A percentile compares a stretch with the other conserved stretches of the same genome.
Conservation (phyloP, 2,797 vertebrate species). For the Lagorchestes hirsutus region DNA sequence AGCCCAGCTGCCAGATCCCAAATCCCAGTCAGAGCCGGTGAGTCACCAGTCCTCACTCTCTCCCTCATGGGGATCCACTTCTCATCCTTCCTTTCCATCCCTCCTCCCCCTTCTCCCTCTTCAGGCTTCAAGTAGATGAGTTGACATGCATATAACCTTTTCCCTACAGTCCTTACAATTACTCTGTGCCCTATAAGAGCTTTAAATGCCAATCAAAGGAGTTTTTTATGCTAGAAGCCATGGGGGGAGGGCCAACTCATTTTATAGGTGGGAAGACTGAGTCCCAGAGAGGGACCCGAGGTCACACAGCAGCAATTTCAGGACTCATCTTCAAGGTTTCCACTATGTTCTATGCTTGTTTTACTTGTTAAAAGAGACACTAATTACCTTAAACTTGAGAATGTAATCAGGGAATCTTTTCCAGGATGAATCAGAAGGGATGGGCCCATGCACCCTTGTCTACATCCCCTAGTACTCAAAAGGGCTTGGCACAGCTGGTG, state of each 20-base stretch:
- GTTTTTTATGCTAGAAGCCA: background rate
- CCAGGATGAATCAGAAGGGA: background rate
- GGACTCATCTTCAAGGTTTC: background rate
- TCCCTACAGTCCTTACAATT: background rate
- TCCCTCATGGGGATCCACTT: no score
- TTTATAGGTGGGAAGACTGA: background rate
- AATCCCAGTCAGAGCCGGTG: background rate
- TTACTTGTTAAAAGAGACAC: background rate
- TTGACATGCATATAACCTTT: background rate
- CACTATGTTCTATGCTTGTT: background rate
- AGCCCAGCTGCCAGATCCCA: background rate
- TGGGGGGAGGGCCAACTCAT: background rate
- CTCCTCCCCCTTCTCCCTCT: background rate
- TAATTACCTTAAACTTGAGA: background rate
- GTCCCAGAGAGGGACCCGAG: background rate
- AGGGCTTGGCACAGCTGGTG: background rate
- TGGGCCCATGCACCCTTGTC: background rate
- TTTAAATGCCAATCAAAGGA: background rate
- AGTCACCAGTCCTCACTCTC: constrained; percentile 34
- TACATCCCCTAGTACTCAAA: background rate
- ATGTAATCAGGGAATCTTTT: background rate
- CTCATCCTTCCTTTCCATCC: background rate
- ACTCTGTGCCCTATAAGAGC: background rate
- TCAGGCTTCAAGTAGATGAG: background rate
- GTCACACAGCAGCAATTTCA: background rate